Evolutionary conservation across 1,140 invertebrate species (phyloP).

Genomic region (Drosophila auraria): DNA sequence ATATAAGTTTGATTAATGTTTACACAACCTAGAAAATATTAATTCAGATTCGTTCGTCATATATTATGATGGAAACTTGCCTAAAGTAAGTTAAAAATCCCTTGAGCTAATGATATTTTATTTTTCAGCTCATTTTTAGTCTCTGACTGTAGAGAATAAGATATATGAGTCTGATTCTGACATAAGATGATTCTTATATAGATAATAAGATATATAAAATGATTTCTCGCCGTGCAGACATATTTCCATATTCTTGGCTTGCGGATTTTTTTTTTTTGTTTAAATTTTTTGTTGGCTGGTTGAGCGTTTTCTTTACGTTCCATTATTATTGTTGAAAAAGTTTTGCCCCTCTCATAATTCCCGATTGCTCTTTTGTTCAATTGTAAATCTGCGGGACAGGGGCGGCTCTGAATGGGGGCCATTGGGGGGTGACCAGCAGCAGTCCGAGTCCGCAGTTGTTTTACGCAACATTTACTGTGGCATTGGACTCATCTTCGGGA

Average conservation of each 20-base stretch:
- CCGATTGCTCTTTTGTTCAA: slow-evolving; percentile 81
- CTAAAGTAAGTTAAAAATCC: not conserved
- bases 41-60: not conserved
- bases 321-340: slow-evolving; percentile 66
- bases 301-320: slow-evolving; percentile 53
- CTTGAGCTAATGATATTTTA: not conserved
- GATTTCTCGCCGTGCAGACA: slow-evolving; percentile 28
- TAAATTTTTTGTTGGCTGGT: slow-evolving; percentile 19
- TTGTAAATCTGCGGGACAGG: slow-evolving; percentile 50
- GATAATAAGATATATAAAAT: not conserved
- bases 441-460: slow-evolving; percentile 66
- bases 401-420: not conserved
- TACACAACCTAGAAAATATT: slow-evolving; percentile 6
- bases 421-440: slow-evolving; percentile 22
- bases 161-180: not conserved
- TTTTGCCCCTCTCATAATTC: slow-evolving; percentile 78
- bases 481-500: slow-evolving; percentile 37
- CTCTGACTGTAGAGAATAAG: not conserved
- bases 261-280: not conserved
- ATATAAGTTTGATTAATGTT: slow-evolving; percentile 14
- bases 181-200: not conserved
- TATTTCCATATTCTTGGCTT: slow-evolving; percentile 37
- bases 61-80: not conserved
- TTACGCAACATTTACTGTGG: slow-evolving; percentile 79
- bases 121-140: not conserved